phyloP scores from a whole-genome alignment of 2,113 vertebrate species.

The Melanocharis versteri region DNA sequence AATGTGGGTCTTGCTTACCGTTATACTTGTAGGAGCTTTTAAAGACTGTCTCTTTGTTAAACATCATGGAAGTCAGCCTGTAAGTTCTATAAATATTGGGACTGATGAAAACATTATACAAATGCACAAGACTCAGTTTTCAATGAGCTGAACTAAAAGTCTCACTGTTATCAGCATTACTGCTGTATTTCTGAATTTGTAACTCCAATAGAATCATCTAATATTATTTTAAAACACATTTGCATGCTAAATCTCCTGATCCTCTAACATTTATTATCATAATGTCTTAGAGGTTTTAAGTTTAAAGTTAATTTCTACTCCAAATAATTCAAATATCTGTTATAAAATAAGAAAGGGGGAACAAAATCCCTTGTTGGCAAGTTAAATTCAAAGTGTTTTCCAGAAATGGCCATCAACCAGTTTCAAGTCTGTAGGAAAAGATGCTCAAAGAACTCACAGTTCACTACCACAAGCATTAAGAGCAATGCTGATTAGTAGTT shows the following conservation, averaged over 20 bases:
- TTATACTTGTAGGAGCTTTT: background rate
- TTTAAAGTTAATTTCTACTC: background rate
- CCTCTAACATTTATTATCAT: background rate
- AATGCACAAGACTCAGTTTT: background rate
- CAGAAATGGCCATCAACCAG: background rate
- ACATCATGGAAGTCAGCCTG: background rate
- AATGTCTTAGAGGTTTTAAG: background rate
- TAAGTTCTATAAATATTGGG: background rate
- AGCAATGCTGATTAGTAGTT: background rate
- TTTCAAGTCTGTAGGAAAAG: background rate
- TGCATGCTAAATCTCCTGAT: background rate
- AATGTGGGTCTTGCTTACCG: background rate
- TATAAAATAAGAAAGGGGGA: background rate
- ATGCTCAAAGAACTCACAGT: background rate
- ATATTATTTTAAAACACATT: background rate
- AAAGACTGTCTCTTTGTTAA: background rate
- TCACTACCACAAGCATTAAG: background rate
- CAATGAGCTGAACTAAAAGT: background rate
- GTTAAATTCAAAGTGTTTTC: background rate
- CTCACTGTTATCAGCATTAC: background rate
- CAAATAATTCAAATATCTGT: background rate
- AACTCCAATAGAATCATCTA: background rate
- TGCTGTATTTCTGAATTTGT: background rate
- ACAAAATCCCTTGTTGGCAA: background rate
- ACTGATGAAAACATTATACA: background rate